A percentile compares a stretch with the other conserved stretches of the same genome.
These are phyloP conservation scores for Oceanodroma leucorhoa DNA, from an alignment of 2,797 vertebrate species.

Conservation along the genomic window DNA sequence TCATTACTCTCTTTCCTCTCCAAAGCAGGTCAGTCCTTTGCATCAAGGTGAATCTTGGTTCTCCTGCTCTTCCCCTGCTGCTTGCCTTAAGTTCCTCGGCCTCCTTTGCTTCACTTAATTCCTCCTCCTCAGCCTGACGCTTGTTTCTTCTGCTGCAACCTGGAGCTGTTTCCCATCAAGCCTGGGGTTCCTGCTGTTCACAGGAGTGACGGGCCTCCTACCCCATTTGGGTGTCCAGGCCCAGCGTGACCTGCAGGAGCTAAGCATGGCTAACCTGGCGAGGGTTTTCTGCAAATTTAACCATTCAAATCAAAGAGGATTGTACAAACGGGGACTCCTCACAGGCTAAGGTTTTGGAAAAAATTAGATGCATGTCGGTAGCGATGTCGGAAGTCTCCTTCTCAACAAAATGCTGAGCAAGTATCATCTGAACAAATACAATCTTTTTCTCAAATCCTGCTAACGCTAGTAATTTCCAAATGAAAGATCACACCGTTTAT, in stretches of 20 bases:
- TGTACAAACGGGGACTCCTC: neutral
- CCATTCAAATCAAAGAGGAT: neutral
- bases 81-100: neutral
- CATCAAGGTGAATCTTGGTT: neutral
- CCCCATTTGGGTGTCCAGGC: accelerated
- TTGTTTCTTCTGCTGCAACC: neutral
- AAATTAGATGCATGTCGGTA: neutral
- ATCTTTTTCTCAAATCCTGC: neutral
- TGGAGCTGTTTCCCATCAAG: neutral
- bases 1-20: neutral
- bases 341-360: neutral
- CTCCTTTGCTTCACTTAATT: neutral
- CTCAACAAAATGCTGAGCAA: neutral
- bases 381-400: accelerated
- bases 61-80: neutral
- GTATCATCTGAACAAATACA: neutral
- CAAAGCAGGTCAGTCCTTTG: neutral
- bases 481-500: neutral
- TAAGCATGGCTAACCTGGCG: neutral
- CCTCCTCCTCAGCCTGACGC: neutral
- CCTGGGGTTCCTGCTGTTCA: neutral
- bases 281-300: neutral
- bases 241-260: neutral
- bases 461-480: neutral
- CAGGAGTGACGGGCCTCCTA: neutral